Evolutionary conservation across 1,140 invertebrate species (phyloP).

Genomic region (Andricus grossulariae): DNA sequence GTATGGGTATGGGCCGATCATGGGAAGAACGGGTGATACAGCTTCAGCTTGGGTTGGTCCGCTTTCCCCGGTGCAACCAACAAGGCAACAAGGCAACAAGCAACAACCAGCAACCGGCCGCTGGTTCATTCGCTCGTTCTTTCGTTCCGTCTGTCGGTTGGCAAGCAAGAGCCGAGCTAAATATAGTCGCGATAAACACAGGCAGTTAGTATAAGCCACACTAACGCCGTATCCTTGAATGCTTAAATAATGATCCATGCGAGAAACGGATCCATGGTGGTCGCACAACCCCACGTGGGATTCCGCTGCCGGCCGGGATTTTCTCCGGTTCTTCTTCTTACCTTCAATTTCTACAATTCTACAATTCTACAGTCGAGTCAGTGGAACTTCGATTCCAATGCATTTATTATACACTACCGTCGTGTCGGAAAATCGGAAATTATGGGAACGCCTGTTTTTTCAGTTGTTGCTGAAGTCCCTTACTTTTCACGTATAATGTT

Average conservation of each 20-base stretch:
- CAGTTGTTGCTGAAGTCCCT: no score
- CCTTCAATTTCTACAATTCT: background rate
- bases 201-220: slow-evolving; percentile 61
- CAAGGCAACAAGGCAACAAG: background rate
- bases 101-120: background rate
- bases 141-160: slow-evolving; percentile 53
- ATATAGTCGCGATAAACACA: slow-evolving; percentile 70
- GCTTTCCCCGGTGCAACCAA: background rate
- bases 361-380: background rate
- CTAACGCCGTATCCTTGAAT: slow-evolving; percentile 61
- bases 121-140: slow-evolving; percentile 35
- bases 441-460: no score
- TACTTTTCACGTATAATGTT: no score
- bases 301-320: slow-evolving; percentile 37
- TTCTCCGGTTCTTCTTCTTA: background rate
- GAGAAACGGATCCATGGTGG: slow-evolving; percentile 44
- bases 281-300: slow-evolving; percentile 33
- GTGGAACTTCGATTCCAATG: background rate
- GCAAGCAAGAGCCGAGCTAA: slow-evolving; percentile 65
- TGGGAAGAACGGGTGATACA: background rate
- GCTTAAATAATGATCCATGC: slow-evolving; percentile 51
- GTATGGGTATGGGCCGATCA: background rate
- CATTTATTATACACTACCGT: no score
- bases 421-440: background rate
- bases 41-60: background rate